Evolutionary conservation across 2,113 vertebrate species (phyloP).

Genomic region (Ahaetulla prasina): DNA sequence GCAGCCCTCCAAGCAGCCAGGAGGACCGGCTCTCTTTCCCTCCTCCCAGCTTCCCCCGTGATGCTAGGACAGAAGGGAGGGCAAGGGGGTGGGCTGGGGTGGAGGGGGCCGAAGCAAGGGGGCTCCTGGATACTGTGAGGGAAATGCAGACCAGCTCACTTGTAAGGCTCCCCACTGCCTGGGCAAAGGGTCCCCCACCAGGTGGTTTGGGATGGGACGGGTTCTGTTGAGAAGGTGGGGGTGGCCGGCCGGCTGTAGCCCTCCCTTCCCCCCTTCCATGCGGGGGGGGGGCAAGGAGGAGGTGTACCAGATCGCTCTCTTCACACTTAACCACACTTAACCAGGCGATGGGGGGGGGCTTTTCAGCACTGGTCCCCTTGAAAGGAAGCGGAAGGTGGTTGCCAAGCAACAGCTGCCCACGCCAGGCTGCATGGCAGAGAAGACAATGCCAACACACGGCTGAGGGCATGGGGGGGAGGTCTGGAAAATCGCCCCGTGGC

Average conservation of each 20-base stretch:
- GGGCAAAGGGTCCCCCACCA: no score
- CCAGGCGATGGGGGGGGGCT: not conserved
- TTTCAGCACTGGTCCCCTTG: not conserved
- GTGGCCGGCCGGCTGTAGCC: not conserved
- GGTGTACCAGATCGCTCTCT: not conserved
- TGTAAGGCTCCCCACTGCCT: no score
- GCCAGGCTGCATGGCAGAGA: not conserved
- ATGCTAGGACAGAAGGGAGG: not conserved
- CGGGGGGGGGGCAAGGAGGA: not conserved
- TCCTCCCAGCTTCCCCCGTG: not conserved
- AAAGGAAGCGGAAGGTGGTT: conserved; percentile 15
- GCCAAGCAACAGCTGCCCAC: conserved; percentile 12
- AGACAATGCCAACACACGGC: conserved; percentile 6
- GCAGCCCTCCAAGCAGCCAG: not conserved
- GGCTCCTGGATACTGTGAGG: no score
- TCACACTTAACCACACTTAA: not conserved
- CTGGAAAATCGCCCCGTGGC: not conserved
- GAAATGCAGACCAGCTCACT: no score
- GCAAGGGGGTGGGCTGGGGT: no score
- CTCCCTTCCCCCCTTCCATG: not conserved
- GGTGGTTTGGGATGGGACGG: not conserved
- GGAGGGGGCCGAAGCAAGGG: no score
- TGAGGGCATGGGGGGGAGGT: not conserved
- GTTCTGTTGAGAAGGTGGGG: not conserved
- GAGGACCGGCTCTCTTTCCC: no score